These are phyloP conservation scores for Cremastinae sp. DNA, from an alignment of 2,888 invertebrate species.

Conservation along the genomic window DNA sequence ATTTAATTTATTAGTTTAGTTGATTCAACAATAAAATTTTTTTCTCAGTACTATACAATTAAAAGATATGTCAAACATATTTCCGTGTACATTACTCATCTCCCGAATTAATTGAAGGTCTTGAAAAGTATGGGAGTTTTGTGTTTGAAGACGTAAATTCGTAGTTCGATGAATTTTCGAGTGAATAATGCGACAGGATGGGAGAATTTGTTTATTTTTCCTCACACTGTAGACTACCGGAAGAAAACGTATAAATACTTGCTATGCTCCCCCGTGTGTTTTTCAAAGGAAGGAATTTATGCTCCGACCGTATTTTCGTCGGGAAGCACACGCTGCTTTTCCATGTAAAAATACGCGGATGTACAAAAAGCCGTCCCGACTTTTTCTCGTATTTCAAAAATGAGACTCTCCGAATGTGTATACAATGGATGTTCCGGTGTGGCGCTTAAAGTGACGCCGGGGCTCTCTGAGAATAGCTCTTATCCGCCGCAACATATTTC, in stretches of 20 bases:
- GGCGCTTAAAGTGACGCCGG: slow-evolving; percentile 21
- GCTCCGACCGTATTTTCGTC: slow-evolving; percentile 29
- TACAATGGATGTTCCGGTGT: slow-evolving; percentile 46
- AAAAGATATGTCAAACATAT: too few relatives aligned
- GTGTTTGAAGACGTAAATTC: too few relatives aligned
- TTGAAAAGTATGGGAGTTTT: too few relatives aligned
- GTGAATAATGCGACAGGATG: not conserved
- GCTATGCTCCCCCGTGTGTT: too few relatives aligned
- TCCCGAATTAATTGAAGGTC: too few relatives aligned
- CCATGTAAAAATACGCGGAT: slow-evolving; percentile 14
- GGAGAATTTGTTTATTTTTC: not conserved
- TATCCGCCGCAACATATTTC: slow-evolving; percentile 27
- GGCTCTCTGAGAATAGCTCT: slow-evolving; percentile 59
- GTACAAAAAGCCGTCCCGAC: slow-evolving; percentile 36
- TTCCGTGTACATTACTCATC: too few relatives aligned
- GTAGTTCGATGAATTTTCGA: not conserved
- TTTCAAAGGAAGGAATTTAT: too few relatives aligned
- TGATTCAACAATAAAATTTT: too few relatives aligned
- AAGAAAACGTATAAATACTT: not conserved
- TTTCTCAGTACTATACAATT: too few relatives aligned
- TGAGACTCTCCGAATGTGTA: slow-evolving; percentile 52
- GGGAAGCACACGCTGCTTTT: slow-evolving; percentile 19
- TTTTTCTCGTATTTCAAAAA: slow-evolving; percentile 36
- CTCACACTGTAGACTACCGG: not conserved
- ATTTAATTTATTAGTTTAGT: too few relatives aligned